Evolutionary conservation across 1,140 invertebrate species (phyloP), one percentile per base, ranked within the genome.

Genomic region (Trinorchestia longiramus): DNA sequence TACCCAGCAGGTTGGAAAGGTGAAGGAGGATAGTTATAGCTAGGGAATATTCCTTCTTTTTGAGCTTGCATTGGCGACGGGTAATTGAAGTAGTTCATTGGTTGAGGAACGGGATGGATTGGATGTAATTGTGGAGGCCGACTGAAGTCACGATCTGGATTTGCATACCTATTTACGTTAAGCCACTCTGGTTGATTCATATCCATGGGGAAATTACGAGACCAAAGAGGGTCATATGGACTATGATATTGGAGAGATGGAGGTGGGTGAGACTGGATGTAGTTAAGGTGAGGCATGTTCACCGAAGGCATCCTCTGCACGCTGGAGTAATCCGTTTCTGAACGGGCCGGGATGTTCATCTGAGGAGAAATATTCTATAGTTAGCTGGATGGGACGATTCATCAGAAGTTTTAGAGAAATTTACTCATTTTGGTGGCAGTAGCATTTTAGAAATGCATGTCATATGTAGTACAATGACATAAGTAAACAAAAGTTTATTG

Each of bases 171-270:
- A 40, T 47, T 94, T 6, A 94, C 44, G 44, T 94, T 94, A 15
- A 94, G 92, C 92, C 92, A 94, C 43, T 94, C 92, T 0, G 92
- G 11, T 23, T 94, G 92, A 47, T 94, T 94, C 92, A 94, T 94
- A 0, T 94, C 92, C 44, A 94, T 6, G 0, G 92, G 44, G 44
- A 45, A 94, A 45, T 94, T 94, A 6, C 92, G 43, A 94, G 92
- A 94, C 92, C 92, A 94, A 47, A 28, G 92, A 8, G 92, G 92
- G 44, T 94, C 92, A 36, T 94, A 94, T 6, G 92, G 92, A 40
- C 43, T 43, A 45, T 42, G 92, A 40, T 94, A 94, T n/a, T 94
- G 92, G 11, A 94, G 92, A 94, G 92, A 40, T 40, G 92, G 43
- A 45, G 92, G 92, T 19, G 43, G 41, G 43, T 94, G 92, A 45